Evolutionary conservation across 2,888 invertebrate genomes (phyloP), one percentile per base, ranked within the genome.

Genomic region (Mamestra brassicae): DNA sequence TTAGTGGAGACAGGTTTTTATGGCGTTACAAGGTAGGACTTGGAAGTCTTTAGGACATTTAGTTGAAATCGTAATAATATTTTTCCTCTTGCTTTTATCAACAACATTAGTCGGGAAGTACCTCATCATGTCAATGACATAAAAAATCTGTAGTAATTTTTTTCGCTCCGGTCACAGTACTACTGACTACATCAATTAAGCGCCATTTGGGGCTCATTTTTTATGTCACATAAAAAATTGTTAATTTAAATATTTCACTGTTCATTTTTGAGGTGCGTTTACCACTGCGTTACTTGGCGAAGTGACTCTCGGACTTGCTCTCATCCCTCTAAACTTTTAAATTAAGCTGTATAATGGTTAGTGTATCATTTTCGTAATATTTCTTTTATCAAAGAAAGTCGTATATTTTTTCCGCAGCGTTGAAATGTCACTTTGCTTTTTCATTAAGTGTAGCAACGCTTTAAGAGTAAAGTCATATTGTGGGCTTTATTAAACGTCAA

Each of bases 1-100:
- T 88, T 90, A 89, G 89, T 89, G 81, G 78, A 86, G 87, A 91
- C 89, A 90, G 89, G 90, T 90, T 93, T 93, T 93, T 92, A 93
- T 89, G 89, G 88, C 69, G 52, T 70, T 81, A 74, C 74, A 78
- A 80, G 72, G 78, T 45, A 55, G 50, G 34, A 54, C 5, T 54
- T 73, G 61, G 61, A 17, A 58, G 62, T 26, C 34, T 68, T 69
- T 79, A 76, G 57, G 70, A 70, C 68, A 77, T 86, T 86, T 82
- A 86, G 84, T 83, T 83, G 78, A 85, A 84, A 74, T 77, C 74
- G 76, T 77, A 80, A 81, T 68, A 74, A 62, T 71, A 71, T 79
- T 75, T 78, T 74, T 47, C 26, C 13, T 15, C 8, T 67, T 70
- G n/a, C 34, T 72, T 74, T 76, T 81, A 52, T 81, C 0, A 63